Conservation (phyloP, 2,888 invertebrate species). For the Papilio protenor region DNA sequence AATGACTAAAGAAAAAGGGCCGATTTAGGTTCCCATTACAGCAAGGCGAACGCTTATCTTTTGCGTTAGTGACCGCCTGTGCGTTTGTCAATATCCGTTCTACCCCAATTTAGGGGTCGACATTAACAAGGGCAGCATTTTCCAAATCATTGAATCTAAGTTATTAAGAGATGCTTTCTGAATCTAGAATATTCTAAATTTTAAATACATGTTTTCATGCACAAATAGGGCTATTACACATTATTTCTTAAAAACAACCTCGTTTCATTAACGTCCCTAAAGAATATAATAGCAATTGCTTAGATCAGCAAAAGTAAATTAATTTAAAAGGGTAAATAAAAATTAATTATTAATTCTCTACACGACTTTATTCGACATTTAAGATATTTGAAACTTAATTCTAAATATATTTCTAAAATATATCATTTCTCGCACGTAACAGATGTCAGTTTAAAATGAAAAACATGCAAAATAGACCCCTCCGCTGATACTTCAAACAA, state of each 20-base stretch:
- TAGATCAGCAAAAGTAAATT: too few species aligned
- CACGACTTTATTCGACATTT: too few species aligned
- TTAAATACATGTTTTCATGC: too few species aligned
- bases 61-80: slow-evolving; percentile 56
- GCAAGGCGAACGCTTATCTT: slow-evolving; percentile 52
- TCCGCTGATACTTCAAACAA: too few species aligned
- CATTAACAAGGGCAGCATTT: slow-evolving; percentile 74
- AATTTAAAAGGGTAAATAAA: too few species aligned
- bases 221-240: too few species aligned
- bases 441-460: too few species aligned
- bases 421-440: too few species aligned
- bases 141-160: slow-evolving; percentile 16
- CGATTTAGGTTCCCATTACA: slow-evolving; percentile 20
- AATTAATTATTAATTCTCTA: too few species aligned
- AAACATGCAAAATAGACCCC: too few species aligned
- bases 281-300: neutral
- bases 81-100: slow-evolving; percentile 70
- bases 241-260: neutral
- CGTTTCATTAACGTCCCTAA: neutral
- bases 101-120: slow-evolving; percentile 72
- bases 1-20: slow-evolving; percentile 13
- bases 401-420: too few species aligned
- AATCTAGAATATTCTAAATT: neutral
- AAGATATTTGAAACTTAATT: too few species aligned
- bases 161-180: neutral